Evolutionary conservation across 2,888 invertebrate genomes (phyloP).

Genomic region (Agriopis leucophaearia): DNA sequence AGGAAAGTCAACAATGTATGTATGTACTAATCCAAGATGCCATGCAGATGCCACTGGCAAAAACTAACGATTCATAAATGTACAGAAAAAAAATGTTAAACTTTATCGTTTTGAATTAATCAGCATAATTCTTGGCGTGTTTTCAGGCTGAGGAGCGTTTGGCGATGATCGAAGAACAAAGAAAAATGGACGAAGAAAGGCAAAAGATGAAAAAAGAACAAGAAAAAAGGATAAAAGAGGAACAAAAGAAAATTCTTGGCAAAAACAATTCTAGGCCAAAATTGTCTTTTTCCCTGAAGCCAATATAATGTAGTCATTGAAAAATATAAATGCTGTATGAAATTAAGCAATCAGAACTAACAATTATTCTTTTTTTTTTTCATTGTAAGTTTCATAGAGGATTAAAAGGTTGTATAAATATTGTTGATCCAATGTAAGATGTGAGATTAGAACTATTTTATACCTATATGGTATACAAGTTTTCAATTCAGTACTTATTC

Average conservation of each 20-base stretch:
- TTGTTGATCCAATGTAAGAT: no score
- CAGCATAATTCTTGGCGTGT: not conserved
- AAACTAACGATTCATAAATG: no score
- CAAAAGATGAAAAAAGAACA: constrained; percentile 97
- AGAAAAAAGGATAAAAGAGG: constrained; percentile 96
- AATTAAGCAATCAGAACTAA: constrained; percentile 32
- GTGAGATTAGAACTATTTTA: no score
- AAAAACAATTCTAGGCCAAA: constrained; percentile 99
- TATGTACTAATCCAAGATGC: no score
- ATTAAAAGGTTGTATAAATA: not conserved
- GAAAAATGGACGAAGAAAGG: constrained; percentile 97
- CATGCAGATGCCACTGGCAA: no score
- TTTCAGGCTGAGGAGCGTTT: constrained; percentile 97
- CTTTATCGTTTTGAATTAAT: no score
- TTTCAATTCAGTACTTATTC: no score
- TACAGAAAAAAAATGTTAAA: no score
- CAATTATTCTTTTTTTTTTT: not conserved
- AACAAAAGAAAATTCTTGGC: constrained; percentile 98
- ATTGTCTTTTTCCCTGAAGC: constrained; percentile 96
- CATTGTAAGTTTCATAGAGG: not conserved
- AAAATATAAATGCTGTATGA: constrained; percentile 21
- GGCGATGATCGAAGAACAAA: constrained; percentile 98
- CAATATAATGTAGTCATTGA: constrained; percentile 86
- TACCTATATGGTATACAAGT: no score
- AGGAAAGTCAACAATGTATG: no score